Percentiles rank a stretch among this genome's conserved stretches.
Conservation (phyloP, 1,140 invertebrate species). For the Rhizoglyphus robini region DNA sequence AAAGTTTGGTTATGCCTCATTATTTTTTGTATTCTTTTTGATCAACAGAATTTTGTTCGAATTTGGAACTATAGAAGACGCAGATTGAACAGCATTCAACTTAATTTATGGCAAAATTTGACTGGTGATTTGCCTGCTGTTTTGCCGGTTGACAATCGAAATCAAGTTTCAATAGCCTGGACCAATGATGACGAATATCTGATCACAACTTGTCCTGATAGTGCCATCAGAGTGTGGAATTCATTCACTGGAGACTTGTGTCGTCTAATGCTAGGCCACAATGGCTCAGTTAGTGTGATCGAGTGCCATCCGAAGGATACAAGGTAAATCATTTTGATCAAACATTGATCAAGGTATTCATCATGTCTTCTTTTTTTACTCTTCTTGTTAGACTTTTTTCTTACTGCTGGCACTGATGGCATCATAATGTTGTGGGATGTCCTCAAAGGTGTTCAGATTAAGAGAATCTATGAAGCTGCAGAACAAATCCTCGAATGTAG, state of each 20-base stretch:
- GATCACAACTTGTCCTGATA: conserved; percentile 78
- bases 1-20: too few relatives aligned
- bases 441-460: conserved; percentile 41
- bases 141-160: conserved; percentile 82
- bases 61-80: conserved; percentile 83
- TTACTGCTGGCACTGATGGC: conserved; percentile 93
- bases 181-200: conserved; percentile 70
- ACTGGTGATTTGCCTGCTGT: conserved; percentile 18
- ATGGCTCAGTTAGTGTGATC: conserved; percentile 83
- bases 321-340: too few relatives aligned
- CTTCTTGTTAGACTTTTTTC: too few relatives aligned
- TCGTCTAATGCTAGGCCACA: conserved; percentile 51
- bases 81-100: conserved; percentile 62
- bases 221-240: conserved; percentile 75
- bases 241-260: conserved; percentile 36
- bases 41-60: conserved; percentile 82
- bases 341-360: too few relatives aligned
- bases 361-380: too few relatives aligned
- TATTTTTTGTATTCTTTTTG: too few relatives aligned
- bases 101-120: conserved; percentile 48
- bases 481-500: conserved; percentile 96
- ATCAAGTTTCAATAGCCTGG: conserved; percentile 97
- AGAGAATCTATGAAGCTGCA: conserved; percentile 32
- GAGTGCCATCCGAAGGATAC: conserved; percentile 78
- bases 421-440: conserved; percentile 78